Conservation (phyloP, 1,140 invertebrate genomes). For the Thaumatotibia leucotreta region DNA sequence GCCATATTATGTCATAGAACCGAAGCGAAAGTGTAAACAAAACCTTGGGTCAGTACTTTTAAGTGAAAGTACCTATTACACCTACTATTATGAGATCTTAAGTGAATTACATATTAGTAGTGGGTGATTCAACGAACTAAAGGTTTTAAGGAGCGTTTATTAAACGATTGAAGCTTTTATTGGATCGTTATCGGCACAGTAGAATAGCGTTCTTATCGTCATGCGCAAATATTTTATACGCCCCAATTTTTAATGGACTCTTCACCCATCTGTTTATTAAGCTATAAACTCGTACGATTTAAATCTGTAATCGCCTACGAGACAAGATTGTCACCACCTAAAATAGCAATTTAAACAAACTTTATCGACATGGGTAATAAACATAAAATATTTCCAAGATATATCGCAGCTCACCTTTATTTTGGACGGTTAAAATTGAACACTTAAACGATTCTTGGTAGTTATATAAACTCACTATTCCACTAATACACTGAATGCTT, state of each 20-base stretch:
- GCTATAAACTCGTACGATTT: not conserved
- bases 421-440: not conserved
- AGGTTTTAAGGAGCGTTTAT: too few relatives aligned
- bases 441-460: not conserved
- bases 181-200: not conserved
- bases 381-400: conserved; percentile 16
- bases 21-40: conserved; percentile 10
- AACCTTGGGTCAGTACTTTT: not conserved
- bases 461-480: not conserved
- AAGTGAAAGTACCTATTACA: conserved; percentile 1
- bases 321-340: conserved; percentile 47
- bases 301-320: conserved; percentile 6
- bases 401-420: not conserved
- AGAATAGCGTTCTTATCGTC: not conserved
- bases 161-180: not conserved
- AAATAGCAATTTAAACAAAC: conserved; percentile 52
- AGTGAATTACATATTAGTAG: not conserved
- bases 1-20: not conserved
- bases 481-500: not conserved
- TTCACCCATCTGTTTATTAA: not conserved
- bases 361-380: conserved; percentile 38
- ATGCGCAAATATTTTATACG: not conserved
- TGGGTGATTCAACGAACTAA: too few relatives aligned
- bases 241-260: not conserved
- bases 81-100: not conserved